Evolutionary conservation across 2,113 vertebrate genomes (phyloP).

Genomic region (Caloenas nicobarica): DNA sequence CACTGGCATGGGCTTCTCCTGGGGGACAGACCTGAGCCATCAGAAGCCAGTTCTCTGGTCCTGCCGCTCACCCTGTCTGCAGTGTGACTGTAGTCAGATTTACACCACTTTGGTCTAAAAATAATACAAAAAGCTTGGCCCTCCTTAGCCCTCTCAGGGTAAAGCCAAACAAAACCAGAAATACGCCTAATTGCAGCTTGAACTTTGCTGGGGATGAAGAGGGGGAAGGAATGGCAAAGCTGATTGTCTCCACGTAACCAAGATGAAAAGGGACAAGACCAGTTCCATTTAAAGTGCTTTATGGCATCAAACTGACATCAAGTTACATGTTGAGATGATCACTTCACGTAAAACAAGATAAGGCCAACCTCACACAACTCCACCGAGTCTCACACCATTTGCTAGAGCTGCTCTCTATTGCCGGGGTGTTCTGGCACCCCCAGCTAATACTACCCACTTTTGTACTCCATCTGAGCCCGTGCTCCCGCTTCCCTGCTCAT

Average conservation of each 20-base stretch:
- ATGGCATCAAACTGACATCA: background rate
- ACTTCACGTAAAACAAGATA: background rate
- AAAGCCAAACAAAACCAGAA: background rate
- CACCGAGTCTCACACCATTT: background rate
- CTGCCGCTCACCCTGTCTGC: background rate
- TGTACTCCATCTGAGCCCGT: background rate
- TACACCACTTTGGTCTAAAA: background rate
- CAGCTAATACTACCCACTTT: background rate
- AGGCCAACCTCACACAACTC: background rate
- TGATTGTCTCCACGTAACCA: constrained; percentile 54
- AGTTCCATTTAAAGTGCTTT: constrained; percentile 69
- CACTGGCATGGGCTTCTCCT: background rate
- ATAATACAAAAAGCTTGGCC: background rate
- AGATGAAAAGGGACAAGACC: constrained; percentile 5
- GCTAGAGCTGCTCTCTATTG: background rate
- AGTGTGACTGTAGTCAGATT: background rate
- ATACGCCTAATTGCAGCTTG: background rate
- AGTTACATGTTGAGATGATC: constrained; percentile 44
- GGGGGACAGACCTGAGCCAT: background rate
- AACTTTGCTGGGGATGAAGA: background rate
- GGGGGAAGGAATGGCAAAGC: background rate
- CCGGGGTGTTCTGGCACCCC: background rate
- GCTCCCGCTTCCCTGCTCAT: background rate
- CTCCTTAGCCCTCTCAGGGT: background rate
- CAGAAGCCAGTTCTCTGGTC: background rate